Conservation (phyloP, 2,113 vertebrate species). For the Vimba vimba region DNA sequence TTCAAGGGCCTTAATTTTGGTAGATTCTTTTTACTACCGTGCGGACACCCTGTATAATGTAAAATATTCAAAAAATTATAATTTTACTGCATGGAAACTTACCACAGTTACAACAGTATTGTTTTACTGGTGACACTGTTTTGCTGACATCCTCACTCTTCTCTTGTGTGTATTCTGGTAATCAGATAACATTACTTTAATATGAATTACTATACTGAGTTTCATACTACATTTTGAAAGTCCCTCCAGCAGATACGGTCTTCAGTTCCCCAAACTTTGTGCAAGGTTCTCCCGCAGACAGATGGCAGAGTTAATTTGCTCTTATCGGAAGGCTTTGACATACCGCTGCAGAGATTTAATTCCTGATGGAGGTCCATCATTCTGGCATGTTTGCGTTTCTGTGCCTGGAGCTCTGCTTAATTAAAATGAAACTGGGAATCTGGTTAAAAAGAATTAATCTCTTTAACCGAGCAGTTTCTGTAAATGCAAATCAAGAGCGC, state of each 20-base stretch:
- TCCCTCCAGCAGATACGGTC: not conserved
- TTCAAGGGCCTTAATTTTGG: too few species aligned
- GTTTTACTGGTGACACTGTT: not conserved
- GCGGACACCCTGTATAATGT: too few species aligned
- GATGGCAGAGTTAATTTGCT: slow-evolving; percentile 32
- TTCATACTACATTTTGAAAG: not conserved
- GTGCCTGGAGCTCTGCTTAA: slow-evolving; percentile 33
- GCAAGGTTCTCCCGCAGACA: not conserved
- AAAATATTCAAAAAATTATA: too few species aligned
- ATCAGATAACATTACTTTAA: not conserved
- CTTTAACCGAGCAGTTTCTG: slow-evolving; percentile 29
- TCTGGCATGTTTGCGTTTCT: slow-evolving; percentile 20
- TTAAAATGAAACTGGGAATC: slow-evolving; percentile 32
- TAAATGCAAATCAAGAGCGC: not conserved
- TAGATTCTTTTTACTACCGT: too few species aligned
- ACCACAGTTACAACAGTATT: too few species aligned
- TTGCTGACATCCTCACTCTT: not conserved
- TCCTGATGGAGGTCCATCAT: slow-evolving; percentile 34
- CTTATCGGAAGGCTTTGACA: slow-evolving; percentile 32
- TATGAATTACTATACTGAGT: not conserved
- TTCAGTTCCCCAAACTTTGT: not conserved
- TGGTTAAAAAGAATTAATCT: slow-evolving; percentile 37
- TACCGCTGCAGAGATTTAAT: slow-evolving; percentile 32
- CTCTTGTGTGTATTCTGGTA: not conserved
- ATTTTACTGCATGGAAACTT: too few species aligned